Evolutionary conservation across 2,113 vertebrate species (phyloP).

Genomic region (Solea senegalensis): DNA sequence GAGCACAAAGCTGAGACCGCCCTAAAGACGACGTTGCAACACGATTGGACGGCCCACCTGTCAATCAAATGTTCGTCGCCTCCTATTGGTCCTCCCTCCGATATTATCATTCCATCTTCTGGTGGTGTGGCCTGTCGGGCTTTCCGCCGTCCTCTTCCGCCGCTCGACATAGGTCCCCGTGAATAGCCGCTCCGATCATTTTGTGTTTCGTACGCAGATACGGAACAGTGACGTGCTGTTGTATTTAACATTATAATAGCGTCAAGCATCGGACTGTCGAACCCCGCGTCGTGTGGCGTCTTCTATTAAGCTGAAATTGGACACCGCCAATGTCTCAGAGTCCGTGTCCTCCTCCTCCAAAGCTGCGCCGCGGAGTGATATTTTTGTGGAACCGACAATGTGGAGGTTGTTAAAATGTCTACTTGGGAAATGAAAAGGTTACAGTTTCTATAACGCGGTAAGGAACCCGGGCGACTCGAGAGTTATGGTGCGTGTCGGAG

Average conservation of each 20-base stretch:
- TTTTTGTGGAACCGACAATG: constrained; percentile 80
- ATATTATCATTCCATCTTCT: constrained; percentile 84
- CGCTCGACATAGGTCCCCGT: constrained; percentile 79
- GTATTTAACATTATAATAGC: background rate
- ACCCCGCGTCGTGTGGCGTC: background rate
- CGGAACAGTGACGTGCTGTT: background rate
- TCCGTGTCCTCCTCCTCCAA: constrained; percentile 70
- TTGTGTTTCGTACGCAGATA: background rate
- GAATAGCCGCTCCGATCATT: constrained; percentile 23
- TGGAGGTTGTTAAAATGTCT: constrained; percentile 87
- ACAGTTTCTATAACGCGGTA: constrained; percentile 66
- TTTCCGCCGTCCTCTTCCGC: constrained; percentile 83
- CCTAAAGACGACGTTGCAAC: constrained; percentile 36
- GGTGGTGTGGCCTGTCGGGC: constrained; percentile 46
- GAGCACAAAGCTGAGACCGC: constrained; percentile 41
- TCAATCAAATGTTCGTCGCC: constrained; percentile 61
- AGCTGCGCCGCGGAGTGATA: constrained; percentile 81
- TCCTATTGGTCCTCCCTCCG: constrained; percentile 75
- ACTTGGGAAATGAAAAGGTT: constrained; percentile 83
- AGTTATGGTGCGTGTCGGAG: constrained; percentile 61
- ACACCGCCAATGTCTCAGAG: constrained; percentile 76
- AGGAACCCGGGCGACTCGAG: constrained; percentile 46
- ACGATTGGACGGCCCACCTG: constrained; percentile 50
- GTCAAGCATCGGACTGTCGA: too few relatives aligned
- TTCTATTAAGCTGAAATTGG: constrained; percentile 70